Evolutionary conservation across 2,888 invertebrate genomes (phyloP).

Genomic region (Pseudoips prasinana): DNA sequence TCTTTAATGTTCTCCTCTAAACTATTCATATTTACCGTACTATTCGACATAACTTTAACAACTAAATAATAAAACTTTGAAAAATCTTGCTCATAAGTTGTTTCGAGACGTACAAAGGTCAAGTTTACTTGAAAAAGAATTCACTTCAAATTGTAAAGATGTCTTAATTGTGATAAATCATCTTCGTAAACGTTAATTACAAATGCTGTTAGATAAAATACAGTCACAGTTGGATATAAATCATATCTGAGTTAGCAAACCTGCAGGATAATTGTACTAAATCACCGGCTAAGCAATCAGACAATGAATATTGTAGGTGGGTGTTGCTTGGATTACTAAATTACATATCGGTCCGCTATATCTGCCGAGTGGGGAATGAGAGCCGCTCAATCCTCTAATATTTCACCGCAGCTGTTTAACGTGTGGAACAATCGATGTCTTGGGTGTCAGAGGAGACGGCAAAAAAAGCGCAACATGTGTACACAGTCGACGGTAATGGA

Average conservation of each 20-base stretch:
- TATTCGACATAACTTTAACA: too few relatives aligned
- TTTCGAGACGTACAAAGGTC: slow-evolving; percentile 50
- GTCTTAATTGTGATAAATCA: slow-evolving; percentile 67
- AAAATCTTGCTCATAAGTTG: slow-evolving; percentile 37
- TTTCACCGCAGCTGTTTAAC: slow-evolving; percentile 64
- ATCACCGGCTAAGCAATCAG: slow-evolving; percentile 65
- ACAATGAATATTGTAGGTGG: slow-evolving; percentile 66
- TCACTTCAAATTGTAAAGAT: slow-evolving; percentile 50
- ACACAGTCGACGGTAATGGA: slow-evolving; percentile 41
- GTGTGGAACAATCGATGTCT: slow-evolving; percentile 60
- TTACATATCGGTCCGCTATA: slow-evolving; percentile 60
- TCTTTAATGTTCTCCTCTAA: slow-evolving; percentile 22
- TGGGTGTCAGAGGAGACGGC: slow-evolving; percentile 54
- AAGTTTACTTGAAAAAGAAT: slow-evolving; percentile 37
- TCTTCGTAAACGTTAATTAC: slow-evolving; percentile 58
- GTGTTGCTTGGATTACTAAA: slow-evolving; percentile 64
- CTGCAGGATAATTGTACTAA: slow-evolving; percentile 64
- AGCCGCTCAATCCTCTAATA: slow-evolving; percentile 48
- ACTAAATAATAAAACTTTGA: too few relatives aligned
- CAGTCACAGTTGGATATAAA: slow-evolving; percentile 54
- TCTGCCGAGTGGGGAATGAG: slow-evolving; percentile 46
- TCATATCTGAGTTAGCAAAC: slow-evolving; percentile 61
- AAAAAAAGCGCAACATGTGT: slow-evolving; percentile 65
- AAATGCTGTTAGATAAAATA: slow-evolving; percentile 33
- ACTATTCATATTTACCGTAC: slow-evolving; percentile 25